Base-by-base conservation (phyloP, 2,113 vertebrate species). In the Tachycineta bicolor region DNA sequence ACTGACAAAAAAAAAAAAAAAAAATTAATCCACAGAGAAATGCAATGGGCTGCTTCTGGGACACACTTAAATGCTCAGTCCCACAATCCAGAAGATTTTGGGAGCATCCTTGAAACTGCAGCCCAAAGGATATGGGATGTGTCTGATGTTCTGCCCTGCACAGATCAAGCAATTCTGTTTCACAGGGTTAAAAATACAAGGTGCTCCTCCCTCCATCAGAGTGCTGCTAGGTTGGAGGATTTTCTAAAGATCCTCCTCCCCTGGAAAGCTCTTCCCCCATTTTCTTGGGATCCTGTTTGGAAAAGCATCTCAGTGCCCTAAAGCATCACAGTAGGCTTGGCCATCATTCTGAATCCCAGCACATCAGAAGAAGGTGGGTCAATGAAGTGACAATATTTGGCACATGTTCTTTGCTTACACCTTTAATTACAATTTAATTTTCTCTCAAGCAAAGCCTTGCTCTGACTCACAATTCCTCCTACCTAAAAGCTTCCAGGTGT, bases 341-440 rank as follows among this genome's bases (percentile, higher is more conserved):
- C 59, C 24, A 73, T 31, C 65, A 24, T 53, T 17, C 33, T 62
- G 91, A 78, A 89, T 58, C 46, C 63, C 81, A 87, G 44, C 41
- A 47, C 47, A 71, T 22, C 34, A 93, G 55, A 76, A 87, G 64
- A 63, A 63, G 77, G 59, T 52, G 50, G 26, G 41, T 83, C 90
- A 86, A 52, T 60, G 69, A 86, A 83, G 43, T 49, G 50, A 60
- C 44, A 89, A 23, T 39, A 68, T 64, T 50, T 83, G 80, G 53
- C 79, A 71, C 15, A 5, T 21, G 53, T n/a, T 89, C 64, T 75
- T 78, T 86, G 62, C 73, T 90, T 83, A 64, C 0, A 4, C 56
- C 73, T 90, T 83, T 88, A 93, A 88, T 64, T 90, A 70, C 31
- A 59, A 78, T 31, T 94, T 52, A 34, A 83, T 94, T 89, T 90